phyloP scores from a whole-genome alignment of 2,888 invertebrate species.

The Platypus cylindrus region DNA sequence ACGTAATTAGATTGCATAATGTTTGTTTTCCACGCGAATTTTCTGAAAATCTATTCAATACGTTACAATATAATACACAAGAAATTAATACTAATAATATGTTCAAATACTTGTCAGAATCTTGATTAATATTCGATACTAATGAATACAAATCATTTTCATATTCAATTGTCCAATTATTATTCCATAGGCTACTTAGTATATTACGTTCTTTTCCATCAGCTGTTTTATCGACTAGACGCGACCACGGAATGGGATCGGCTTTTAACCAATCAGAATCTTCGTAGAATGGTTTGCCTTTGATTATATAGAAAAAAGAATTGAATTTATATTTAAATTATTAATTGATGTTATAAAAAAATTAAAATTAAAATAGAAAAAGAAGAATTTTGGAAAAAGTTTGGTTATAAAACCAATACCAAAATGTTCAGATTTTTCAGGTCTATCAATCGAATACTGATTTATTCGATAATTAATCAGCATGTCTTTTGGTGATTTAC shows the following conservation, averaged over 20 bases:
- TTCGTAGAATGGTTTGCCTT: conserved; percentile 31
- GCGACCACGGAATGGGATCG: conserved; percentile 32
- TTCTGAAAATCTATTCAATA: conserved; percentile 39
- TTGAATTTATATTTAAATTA: neutral
- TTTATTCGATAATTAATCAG: conserved; percentile 35
- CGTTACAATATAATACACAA: neutral
- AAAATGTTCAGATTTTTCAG: conserved; percentile 30
- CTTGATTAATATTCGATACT: conserved; percentile 52
- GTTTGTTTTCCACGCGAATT: conserved; percentile 50
- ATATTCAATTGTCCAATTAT: conserved; percentile 56
- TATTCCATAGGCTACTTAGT: conserved; percentile 39
- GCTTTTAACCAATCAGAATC: conserved; percentile 30
- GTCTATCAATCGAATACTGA: conserved; percentile 34
- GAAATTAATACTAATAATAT: neutral
- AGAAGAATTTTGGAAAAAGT: neutral
- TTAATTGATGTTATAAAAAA: neutral
- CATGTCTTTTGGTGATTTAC: conserved; percentile 40
- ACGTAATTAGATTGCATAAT: conserved; percentile 38
- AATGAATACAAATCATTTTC: conserved; percentile 54
- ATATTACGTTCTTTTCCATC: conserved; percentile 21
- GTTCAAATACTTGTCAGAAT: conserved; percentile 32
- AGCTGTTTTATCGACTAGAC: conserved; percentile 21
- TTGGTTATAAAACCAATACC: conserved; percentile 16
- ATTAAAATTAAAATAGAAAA: neutral
- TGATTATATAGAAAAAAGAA: neutral